Conservation (phyloP, 2,888 invertebrate genomes). For the Hipparchia semele region DNA sequence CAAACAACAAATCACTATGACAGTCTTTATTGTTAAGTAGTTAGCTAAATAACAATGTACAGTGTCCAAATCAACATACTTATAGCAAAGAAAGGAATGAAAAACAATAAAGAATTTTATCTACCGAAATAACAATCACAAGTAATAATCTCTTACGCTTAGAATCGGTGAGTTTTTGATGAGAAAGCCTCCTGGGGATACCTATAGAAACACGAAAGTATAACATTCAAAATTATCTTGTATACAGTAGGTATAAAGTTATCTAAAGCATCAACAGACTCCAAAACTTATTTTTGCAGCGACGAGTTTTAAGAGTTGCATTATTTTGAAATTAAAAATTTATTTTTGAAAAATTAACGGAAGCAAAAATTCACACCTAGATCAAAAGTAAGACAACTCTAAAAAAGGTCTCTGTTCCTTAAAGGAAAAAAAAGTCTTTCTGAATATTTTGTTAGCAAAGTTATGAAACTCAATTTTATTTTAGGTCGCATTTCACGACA, state of each 20-base stretch:
- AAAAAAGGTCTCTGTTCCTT: too few species aligned
- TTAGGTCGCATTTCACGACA: too few species aligned
- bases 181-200: constrained; percentile 53
- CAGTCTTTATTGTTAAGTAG: constrained; percentile 74
- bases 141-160: constrained; percentile 48
- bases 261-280: constrained; percentile 5
- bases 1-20: constrained; percentile 48
- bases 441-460: too few species aligned
- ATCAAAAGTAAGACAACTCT: too few species aligned
- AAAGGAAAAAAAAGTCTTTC: too few species aligned
- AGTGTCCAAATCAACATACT: constrained; percentile 57
- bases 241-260: constrained; percentile 3
- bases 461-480: too few species aligned
- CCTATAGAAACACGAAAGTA: constrained; percentile 34
- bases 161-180: constrained; percentile 60
- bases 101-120: constrained; percentile 28
- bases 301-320: too few species aligned
- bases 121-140: constrained; percentile 45
- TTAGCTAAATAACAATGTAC: constrained; percentile 65
- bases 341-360: too few species aligned
- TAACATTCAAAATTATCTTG: constrained; percentile 20
- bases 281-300: background rate
- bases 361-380: too few species aligned
- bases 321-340: too few species aligned
- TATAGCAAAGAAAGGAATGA: constrained; percentile 44